Evolutionary conservation across 2,797 vertebrate species (phyloP), one percentile per base, ranked within the genome.

Genomic region (Paramormyrops hopkinsi): DNA sequence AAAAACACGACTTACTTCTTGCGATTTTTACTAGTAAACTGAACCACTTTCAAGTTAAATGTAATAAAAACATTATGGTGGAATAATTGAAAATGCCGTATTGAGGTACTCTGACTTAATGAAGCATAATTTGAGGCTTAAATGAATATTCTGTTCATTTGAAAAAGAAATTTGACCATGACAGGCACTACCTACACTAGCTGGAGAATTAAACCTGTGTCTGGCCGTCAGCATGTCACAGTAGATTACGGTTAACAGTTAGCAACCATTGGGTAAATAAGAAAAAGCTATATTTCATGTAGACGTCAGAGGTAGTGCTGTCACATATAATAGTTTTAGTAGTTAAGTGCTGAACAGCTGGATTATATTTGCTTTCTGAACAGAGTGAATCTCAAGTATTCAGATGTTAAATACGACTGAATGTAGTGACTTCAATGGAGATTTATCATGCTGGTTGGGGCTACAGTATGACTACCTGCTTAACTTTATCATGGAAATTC

Each of bases 141-240:
- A 79, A 79, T 79, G 37, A 79, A 41, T 79, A 79, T n/a, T 82
- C 76, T 82, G 76, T 82, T 82, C 76, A 82, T 82, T 82, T 82
- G 41, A 82, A 46, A 82, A 82, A 46, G 76, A 19, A 82, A 82
- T 82, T 46, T 82, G 17, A 82, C 76, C 76, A 41, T 46, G 41
- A 46, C 37, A 79, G 17, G 37, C 73, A 79, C 73, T 44, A 19
- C 73, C 17, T 79, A n/a, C 8, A n/a, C 7, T 79, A 46, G 76
- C 17, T 82, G 41, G 41, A 82, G 44, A 46, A 82, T 44, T 44
- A 44, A 73, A 37, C 4, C 29, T 37, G 33, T 6, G 29, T 37
- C 37, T 73, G 14, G 65, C 12, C 29, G 29, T 82, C 76, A 9
- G 19, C 76, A 82, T 82, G 76, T 82, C 41, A 3, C 37, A 44